Evolutionary conservation across 2,888 invertebrate species (phyloP), one percentile per base, ranked within the genome.

Genomic region (Pammene aurita): DNA sequence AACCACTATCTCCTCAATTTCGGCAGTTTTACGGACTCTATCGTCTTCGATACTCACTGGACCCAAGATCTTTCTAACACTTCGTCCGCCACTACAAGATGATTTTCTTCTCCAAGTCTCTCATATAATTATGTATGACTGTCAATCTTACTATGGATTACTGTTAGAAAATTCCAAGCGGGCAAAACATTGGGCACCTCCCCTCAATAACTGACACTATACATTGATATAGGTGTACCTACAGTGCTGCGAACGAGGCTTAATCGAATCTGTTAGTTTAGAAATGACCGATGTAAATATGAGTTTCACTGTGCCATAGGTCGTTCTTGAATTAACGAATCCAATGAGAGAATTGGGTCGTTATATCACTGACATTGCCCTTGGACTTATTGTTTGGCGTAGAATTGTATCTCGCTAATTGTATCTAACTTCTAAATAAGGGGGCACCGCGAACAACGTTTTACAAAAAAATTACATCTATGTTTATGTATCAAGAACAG

Each of bases 321-420:
- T 4, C 54, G 34, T n/a, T 54, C 34, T 35, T 6, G 54, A 54
- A 54, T 34, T 7, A 54, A 54, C 18, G n/a, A 54, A 34, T 41
- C 6, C 48, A 52, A 64, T 68, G 18, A 58, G 11, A 35, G 62
- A 68, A 64, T 68, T 68, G 46, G 68, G 58, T 58, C 68, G 46
- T 57, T 57, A 35, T 61, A 57, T 66, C 66, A 58, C 52, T 57
- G 68, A 26, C 52, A 68, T 58, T 64, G 68, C 57, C 63, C 67
- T 68, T 68, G 63, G 11, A 46, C 34, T 38, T 41, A 52, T 67
- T 55, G 57, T 14, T 54, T 41, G 13, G 48, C 35, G 48, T 14
- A 5, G 5, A n/a, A 26, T 16, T 14, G 5, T 50, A 42, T 1
- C 1, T 11, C 13, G 18, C 11, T 11, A 50, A 50, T 14, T n/a